These are phyloP conservation scores for Stenodera caucasica DNA, from an alignment of 2,888 invertebrate genomes.

Conservation along the genomic window DNA sequence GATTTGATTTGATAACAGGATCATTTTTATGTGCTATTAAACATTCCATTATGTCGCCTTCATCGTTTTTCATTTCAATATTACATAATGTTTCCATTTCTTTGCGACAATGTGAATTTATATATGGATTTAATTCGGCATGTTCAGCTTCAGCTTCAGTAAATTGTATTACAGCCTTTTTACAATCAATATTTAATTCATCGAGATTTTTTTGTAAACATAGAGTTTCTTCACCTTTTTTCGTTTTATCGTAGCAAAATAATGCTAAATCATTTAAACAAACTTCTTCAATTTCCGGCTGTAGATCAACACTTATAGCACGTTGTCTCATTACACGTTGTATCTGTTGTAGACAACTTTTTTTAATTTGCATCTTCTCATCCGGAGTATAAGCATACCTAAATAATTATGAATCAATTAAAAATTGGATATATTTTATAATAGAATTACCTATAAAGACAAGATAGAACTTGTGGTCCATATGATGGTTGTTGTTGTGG, in stretches of 20 bases:
- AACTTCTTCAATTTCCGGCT: conserved; percentile 90
- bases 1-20: conserved; percentile 73
- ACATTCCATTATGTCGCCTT: conserved; percentile 93
- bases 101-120: conserved; percentile 78
- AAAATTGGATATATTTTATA: background rate
- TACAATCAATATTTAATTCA: conserved; percentile 69
- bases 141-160: conserved; percentile 90
- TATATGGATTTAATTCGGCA: conserved; percentile 85
- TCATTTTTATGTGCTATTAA: conserved; percentile 90
- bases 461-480: conserved; percentile 85
- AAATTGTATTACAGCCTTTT: conserved; percentile 75
- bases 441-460: conserved; percentile 71
- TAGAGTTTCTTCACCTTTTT: conserved; percentile 86
- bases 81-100: conserved; percentile 79
- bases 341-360: conserved; percentile 74
- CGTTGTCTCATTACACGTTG: conserved; percentile 90
- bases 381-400: conserved; percentile 63
- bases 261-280: conserved; percentile 86
- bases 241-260: conserved; percentile 82
- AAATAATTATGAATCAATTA: conserved; percentile 68
- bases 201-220: conserved; percentile 89
- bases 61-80: conserved; percentile 71
- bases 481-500: conserved; percentile 71
- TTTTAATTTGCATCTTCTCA: conserved; percentile 58
- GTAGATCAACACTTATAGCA: conserved; percentile 87